Evolutionary conservation across 1,140 invertebrate species (phyloP), one percentile per base, ranked within the genome.

Genomic region (Ctenoplectra terminalis): DNA sequence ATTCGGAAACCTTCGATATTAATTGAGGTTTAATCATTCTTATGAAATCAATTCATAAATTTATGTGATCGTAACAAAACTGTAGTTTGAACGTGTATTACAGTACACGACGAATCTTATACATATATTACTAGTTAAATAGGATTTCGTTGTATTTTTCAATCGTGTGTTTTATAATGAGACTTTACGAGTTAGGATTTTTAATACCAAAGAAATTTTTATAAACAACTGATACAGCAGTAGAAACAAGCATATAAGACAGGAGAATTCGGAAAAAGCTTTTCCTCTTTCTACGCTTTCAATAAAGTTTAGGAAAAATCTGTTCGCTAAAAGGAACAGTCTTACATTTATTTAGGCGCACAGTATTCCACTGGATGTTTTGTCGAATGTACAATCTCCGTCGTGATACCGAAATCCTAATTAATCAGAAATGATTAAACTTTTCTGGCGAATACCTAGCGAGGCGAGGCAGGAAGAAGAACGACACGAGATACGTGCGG

Each of bases 371-470:
- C 8, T 9, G 43, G 20, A 54, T 31, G 20, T 37, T 54, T 4
- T 29, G 50, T 26, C 17, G 58, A 34, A 58, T 64, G 34, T 40
- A 66, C 63, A 58, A 37, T 46, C 4, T 20, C 0, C 20, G 26
- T 29, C n/a, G 6, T 17, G 26, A 67, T 46, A 69, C 9, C 7
- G 40, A 43, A n/a, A 46, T 73, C 40, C 40, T 73, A 26, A 26
- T 58, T 48, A 26, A 70, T 37, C 63, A 26, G 74, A 66, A 81
- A 87, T 78, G 82, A 82, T 82, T 71, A 61, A 83, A 84, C 63
- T 82, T 75, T 52, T 66, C 20, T 34, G n/a, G 4, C 40, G 64
- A 34, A 69, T 46, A 73, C n/a, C 48, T 43, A 79, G 43, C 17
- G 13, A n/a, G 17, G 13, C 43, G 67, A 26, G 52, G 50, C 5